phyloP scores from a whole-genome alignment of 2,888 invertebrate species.

The Xestobium rufovillosum region DNA sequence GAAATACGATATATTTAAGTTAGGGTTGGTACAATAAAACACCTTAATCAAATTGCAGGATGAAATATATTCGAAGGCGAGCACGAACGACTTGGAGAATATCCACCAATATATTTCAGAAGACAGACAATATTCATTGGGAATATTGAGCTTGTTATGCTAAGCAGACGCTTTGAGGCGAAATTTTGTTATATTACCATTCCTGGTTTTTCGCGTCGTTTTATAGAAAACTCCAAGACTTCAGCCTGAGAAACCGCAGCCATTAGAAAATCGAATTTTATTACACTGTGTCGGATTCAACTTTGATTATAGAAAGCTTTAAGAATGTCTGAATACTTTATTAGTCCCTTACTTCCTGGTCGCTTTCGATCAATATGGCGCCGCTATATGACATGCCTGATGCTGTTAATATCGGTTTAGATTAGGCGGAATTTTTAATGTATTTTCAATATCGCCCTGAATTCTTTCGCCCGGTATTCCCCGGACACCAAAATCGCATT shows the following conservation, averaged over 20 bases:
- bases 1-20: no score
- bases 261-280: conserved; percentile 1
- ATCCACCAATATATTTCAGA: conserved; percentile 1
- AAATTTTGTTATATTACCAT: no score
- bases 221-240: not conserved
- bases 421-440: no score
- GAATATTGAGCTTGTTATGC: conserved; percentile 17
- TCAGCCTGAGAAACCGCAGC: not conserved
- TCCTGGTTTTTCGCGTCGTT: no score
- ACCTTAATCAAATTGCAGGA: not conserved
- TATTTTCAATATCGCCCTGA: no score
- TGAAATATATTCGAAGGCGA: not conserved
- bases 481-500: no score
- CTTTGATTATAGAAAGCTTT: not conserved
- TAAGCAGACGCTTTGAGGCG: conserved; percentile 17
- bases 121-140: conserved; percentile 17
- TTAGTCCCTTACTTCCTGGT: no score
- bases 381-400: no score
- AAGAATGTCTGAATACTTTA: not conserved
- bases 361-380: no score
- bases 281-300: not conserved
- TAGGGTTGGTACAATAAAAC: no score
- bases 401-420: no score
- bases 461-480: no score
- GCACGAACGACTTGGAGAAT: not conserved